Percentiles rank a stretch among this genome's conserved stretches.
phyloP scores from a whole-genome alignment of 1,140 invertebrate species.

The Wasmannia auropunctata region DNA sequence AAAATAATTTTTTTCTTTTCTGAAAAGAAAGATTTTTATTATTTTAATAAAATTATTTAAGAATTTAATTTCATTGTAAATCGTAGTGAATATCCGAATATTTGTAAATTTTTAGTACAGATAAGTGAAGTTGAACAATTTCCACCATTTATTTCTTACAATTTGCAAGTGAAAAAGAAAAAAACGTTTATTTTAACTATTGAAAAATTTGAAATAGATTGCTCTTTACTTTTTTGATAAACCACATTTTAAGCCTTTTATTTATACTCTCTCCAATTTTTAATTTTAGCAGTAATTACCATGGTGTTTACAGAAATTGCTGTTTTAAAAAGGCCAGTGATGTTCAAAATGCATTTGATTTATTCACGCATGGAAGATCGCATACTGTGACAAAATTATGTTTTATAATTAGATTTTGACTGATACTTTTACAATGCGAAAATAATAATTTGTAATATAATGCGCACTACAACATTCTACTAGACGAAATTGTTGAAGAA shows the following conservation, averaged over 20 bases:
- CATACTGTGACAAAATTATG: background rate
- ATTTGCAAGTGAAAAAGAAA: background rate
- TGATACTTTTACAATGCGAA: background rate
- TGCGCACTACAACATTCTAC: background rate
- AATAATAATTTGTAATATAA: background rate
- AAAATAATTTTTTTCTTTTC: background rate
- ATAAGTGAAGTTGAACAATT: background rate
- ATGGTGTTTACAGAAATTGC: background rate
- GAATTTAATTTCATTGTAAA: slow-evolving; percentile 6
- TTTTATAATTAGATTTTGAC: background rate
- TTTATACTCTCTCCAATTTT: background rate
- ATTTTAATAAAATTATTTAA: background rate
- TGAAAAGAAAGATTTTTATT: background rate
- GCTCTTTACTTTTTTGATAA: background rate
- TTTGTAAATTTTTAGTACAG: background rate
- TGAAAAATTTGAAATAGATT: background rate
- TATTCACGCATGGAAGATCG: background rate
- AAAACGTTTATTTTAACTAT: background rate
- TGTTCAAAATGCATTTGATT: background rate
- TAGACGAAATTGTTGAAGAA: background rate
- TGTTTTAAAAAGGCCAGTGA: background rate
- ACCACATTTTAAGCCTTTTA: background rate
- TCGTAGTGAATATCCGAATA: background rate
- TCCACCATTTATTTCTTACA: background rate
- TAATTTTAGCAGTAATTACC: background rate